Evolutionary conservation across 1,140 invertebrate genomes (phyloP), one percentile per base, ranked within the genome.

Genomic region (Listronotus oregonensis): DNA sequence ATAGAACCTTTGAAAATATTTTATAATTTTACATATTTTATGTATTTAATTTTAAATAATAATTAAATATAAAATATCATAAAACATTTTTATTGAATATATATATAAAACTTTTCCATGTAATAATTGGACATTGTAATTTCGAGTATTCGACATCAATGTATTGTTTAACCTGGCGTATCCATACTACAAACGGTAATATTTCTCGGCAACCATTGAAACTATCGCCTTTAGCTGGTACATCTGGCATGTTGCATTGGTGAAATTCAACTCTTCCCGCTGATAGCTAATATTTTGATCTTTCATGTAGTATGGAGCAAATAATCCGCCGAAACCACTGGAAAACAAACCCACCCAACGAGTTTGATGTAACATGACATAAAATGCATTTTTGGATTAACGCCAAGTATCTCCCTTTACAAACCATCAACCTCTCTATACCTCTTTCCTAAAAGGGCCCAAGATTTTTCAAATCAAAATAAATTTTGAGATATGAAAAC

Each of bases 271-370:
- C 67, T 81, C 81, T 3, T 83, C 80, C 6, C 92, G 64, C 85
- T 86, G 12, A 74, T 93, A 91, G 75, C 89, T 88, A 6, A 92
- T 87, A 80, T 87, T 79, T 71, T 77, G 63, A 10, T 83, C 86
- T 69, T 84, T 82, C n/a, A n/a, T n/a, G 68, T 89, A 89, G 69
- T 85, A 82, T 2, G 90, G 87, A 14, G 88, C 64, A 57, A 83
- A 84, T 75, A 96, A 98, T 55, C 87, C 83, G 12, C 95, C 2
- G 90, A 86, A 0, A 98, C 81, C 40, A 87, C 81, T 27, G 87
- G 86, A 97, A 97, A 4, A 76, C 77, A 79, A 96, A 98, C 69
- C 84, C 83, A 9, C 96, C 96, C 52, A 82, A 84, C 54, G 83
- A 79, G 66, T 90, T 85, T 0, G 94, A 91, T 3, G 80, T 81